Conservation (phyloP, 2,797 vertebrate species). For the Staurois parvus region DNA sequence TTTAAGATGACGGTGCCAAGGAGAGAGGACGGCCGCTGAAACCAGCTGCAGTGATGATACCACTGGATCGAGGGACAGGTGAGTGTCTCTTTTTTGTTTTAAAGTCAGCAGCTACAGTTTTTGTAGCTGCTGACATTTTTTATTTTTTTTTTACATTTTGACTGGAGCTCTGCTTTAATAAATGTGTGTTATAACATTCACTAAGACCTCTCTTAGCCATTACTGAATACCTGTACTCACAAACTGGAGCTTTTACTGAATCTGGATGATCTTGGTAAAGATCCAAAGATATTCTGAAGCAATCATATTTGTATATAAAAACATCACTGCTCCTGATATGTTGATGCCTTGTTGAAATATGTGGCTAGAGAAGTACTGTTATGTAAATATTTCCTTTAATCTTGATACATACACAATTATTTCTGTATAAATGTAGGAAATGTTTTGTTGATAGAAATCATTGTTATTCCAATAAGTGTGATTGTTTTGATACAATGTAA, state of each 20-base stretch:
- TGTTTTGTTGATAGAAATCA: conserved; percentile 4
- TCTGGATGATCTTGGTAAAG: neutral
- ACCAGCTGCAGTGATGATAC: no score
- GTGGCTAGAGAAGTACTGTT: neutral
- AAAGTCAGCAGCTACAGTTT: no score
- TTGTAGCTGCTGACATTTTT: no score
- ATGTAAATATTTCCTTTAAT: conserved; percentile 21
- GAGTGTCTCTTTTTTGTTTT: no score
- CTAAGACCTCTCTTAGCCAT: no score
- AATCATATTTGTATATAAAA: neutral
- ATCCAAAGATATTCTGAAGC: neutral
- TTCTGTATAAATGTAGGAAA: neutral
- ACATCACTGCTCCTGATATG: neutral
- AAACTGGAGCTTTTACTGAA: neutral
- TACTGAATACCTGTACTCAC: no score
- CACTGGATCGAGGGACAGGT: no score
- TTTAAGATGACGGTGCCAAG: no score
- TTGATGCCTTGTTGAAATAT: conserved; percentile 9
- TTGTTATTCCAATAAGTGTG: neutral
- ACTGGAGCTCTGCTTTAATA: neutral
- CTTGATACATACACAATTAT: conserved; percentile 6
- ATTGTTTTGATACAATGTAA: conserved; percentile 36
- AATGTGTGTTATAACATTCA: neutral
- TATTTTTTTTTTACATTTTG: no score
- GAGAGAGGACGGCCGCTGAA: no score